Conservation (phyloP, 2,797 vertebrate genomes). For the Enoplosus armatus region DNA sequence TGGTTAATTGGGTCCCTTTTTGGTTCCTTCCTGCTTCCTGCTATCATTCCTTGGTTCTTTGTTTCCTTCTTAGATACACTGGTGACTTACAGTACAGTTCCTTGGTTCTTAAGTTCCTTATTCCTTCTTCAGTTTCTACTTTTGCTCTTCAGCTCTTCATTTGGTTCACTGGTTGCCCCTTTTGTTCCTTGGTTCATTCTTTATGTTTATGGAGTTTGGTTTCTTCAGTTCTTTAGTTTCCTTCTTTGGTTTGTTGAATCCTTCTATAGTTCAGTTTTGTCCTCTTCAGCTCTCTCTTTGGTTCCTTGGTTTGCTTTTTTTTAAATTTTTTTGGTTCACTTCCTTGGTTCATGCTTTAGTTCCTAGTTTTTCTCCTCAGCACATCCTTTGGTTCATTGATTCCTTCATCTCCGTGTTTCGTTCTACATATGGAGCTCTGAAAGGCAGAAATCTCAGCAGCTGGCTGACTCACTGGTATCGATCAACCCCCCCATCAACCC, state of each 20-base stretch:
- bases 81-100: no score
- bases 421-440: background rate
- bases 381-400: background rate
- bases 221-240: background rate
- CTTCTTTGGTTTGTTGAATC: background rate
- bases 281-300: background rate
- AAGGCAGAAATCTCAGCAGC: background rate
- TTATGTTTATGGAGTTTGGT: no score
- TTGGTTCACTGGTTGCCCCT: background rate
- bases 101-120: no score
- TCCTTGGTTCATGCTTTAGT: background rate
- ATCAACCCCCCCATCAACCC: constrained; percentile 20
- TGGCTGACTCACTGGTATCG: constrained; percentile 34
- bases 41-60: background rate
- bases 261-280: background rate
- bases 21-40: background rate
- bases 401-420: background rate
- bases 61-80: background rate
- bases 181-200: no score
- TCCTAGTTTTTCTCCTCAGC: background rate
- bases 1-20: no score
- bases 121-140: no score
- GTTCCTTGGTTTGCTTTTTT: no score
- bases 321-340: background rate
- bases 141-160: background rate